A percentile compares a stretch with the other conserved stretches of the same genome.
Conservation (phyloP, 2,113 vertebrate species). For the Motacilla alba region DNA sequence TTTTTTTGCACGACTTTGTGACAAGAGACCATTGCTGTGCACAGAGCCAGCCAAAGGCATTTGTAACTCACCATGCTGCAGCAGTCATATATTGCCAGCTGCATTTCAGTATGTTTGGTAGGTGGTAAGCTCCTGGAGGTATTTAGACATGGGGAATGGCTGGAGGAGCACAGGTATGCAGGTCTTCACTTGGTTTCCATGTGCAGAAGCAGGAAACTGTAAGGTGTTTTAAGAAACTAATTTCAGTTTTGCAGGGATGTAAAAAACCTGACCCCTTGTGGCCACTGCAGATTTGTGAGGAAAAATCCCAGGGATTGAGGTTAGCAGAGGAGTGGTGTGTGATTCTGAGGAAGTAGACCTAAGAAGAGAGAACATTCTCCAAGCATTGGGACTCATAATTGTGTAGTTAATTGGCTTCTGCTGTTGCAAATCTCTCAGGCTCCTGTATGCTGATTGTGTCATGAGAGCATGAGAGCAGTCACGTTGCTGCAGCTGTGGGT, state of each 20-base stretch:
- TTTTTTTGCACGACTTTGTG: not conserved
- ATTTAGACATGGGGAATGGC: not conserved
- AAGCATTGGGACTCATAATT: not conserved
- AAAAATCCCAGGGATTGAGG: rapidly evolving
- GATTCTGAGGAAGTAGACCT: not conserved
- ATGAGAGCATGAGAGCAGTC: rapidly evolving
- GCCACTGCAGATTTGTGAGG: not conserved
- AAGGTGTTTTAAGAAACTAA: rapidly evolving
- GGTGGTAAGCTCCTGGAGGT: not conserved
- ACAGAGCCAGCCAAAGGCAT: not conserved
- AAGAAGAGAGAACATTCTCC: not conserved
- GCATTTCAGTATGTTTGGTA: not conserved
- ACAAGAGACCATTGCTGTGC: rapidly evolving
- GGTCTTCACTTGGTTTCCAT: not conserved
- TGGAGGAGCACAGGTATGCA: rapidly evolving
- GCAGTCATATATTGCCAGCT: rapidly evolving
- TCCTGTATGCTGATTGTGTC: not conserved
- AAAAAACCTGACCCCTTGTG: constrained; percentile 7
- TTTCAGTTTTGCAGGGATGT: not conserved
- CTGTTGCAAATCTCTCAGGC: rapidly evolving
- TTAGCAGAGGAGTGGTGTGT: not conserved
- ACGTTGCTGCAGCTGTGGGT: rapidly evolving
- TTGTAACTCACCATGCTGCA: not conserved
- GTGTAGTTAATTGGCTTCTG: not conserved
- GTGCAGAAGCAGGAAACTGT: not conserved